These are phyloP conservation scores for Bradynema listronoti DNA, from an alignment of 1,140 invertebrate species.

Conservation along the genomic window DNA sequence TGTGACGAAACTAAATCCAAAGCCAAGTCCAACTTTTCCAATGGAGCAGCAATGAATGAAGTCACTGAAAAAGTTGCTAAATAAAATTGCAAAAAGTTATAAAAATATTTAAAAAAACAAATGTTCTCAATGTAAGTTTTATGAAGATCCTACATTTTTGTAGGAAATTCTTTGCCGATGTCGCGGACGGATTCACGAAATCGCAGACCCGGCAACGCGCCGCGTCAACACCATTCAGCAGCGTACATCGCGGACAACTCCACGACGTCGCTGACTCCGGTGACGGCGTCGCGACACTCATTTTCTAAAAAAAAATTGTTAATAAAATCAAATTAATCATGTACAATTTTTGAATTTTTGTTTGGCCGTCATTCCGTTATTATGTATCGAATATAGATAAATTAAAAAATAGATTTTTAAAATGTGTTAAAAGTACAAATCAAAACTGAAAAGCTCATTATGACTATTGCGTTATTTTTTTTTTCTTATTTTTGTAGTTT, in stretches of 20 bases:
- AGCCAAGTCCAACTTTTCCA: conserved; percentile 27
- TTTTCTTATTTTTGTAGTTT: too few species aligned
- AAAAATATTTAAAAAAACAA: neutral
- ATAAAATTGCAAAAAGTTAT: conserved; percentile 6
- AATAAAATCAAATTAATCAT: too few species aligned
- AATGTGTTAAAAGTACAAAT: too few species aligned
- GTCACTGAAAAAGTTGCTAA: conserved; percentile 16
- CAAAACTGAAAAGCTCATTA: too few species aligned
- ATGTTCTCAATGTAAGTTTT: neutral
- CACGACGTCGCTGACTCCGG: conserved; percentile 6
- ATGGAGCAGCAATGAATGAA: too few species aligned
- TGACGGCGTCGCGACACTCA: neutral
- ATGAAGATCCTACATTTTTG: neutral
- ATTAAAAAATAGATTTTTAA: too few species aligned
- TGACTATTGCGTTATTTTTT: too few species aligned
- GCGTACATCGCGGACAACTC: conserved; percentile 29
- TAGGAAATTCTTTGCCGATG: conserved; percentile 5
- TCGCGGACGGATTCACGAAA: conserved; percentile 9
- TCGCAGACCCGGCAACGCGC: conserved; percentile 12
- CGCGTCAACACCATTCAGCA: conserved; percentile 18
- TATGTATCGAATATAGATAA: too few species aligned
- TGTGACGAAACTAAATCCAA: conserved; percentile 17
- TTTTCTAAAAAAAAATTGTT: too few species aligned
- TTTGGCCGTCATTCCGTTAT: too few species aligned
- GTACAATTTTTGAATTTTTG: too few species aligned